phyloP scores from a whole-genome alignment of 2,113 vertebrate genomes.

The Alethe castanea region DNA sequence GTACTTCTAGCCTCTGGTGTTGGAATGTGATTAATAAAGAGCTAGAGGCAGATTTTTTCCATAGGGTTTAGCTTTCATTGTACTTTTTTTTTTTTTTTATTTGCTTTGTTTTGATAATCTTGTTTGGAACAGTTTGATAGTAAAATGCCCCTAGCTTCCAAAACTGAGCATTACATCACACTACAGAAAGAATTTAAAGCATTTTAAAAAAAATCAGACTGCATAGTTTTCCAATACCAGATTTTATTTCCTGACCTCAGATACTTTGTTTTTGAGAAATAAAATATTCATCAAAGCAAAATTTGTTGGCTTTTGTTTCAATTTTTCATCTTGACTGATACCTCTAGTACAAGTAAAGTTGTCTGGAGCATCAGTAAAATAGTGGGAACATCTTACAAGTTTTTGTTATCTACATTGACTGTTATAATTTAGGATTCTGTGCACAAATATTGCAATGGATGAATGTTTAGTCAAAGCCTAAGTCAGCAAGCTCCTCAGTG shows the following conservation, averaged over 20 bases:
- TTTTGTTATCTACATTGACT: slow-evolving; percentile 65
- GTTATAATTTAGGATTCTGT: slow-evolving; percentile 65
- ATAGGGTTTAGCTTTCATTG: slow-evolving; percentile 59
- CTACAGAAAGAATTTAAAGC: background rate
- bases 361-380: background rate
- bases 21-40: slow-evolving; percentile 83
- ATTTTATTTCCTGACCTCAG: background rate
- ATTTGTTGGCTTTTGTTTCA: background rate
- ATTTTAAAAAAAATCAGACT: background rate
- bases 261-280: slow-evolving; percentile 29
- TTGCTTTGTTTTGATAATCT: slow-evolving; percentile 59
- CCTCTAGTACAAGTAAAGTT: background rate
- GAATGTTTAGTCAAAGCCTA: slow-evolving; percentile 68
- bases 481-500: slow-evolving; percentile 56
- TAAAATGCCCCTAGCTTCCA: slow-evolving; percentile 49
- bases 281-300: slow-evolving; percentile 19
- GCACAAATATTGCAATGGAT: slow-evolving; percentile 60
- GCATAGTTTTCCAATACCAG: background rate
- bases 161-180: slow-evolving; percentile 5
- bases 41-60: slow-evolving; percentile 64
- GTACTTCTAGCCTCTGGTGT: slow-evolving; percentile 76
- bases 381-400: slow-evolving; percentile 8
- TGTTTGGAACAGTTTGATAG: slow-evolving; percentile 25
- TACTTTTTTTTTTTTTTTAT: background rate
- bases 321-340: background rate